These are phyloP conservation scores for Strigamia maritima DNA, from an alignment of 2,888 invertebrate genomes.

Conservation along the genomic window DNA sequence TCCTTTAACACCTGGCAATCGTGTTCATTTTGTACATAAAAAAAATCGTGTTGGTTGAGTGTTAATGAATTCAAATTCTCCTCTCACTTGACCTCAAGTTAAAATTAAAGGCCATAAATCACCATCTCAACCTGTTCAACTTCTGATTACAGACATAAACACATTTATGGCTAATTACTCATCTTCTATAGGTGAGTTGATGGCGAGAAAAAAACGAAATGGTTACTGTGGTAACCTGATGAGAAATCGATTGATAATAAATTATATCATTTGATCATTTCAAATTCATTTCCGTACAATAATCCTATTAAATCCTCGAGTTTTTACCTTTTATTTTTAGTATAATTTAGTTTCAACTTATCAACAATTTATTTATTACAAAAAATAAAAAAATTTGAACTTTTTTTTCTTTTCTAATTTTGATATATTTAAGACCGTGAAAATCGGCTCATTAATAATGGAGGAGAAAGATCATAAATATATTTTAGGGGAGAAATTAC, in stretches of 20 bases:
- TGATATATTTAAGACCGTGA: constrained; percentile 20
- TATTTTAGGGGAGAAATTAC: not conserved
- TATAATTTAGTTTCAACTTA: not conserved
- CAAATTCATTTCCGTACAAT: not conserved
- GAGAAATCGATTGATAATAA: constrained; percentile 21
- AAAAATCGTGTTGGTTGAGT: not conserved
- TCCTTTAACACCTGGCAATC: not conserved
- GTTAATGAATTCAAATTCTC: constrained; percentile 20
- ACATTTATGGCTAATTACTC: constrained; percentile 8
- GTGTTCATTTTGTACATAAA: not conserved
- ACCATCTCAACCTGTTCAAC: constrained; percentile 12
- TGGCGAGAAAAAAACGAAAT: not conserved
- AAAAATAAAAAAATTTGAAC: not conserved
- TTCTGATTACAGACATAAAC: not conserved
- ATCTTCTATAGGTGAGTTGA: not conserved
- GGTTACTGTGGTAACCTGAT: not conserved
- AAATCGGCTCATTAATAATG: constrained; percentile 21
- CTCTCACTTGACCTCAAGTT: not conserved
- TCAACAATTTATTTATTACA: not conserved
- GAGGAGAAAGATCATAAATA: constrained; percentile 2
- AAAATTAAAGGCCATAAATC: constrained; percentile 24
- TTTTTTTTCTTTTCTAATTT: not conserved
- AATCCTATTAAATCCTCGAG: not conserved
- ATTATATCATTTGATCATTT: not conserved
- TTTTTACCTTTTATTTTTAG: not conserved